Percentiles rank a stretch among this genome's conserved stretches.
These are phyloP conservation scores for Geodia barretti DNA, from an alignment of 37 sponge, comb jelly and placozoan species.

Conservation along the genomic window DNA sequence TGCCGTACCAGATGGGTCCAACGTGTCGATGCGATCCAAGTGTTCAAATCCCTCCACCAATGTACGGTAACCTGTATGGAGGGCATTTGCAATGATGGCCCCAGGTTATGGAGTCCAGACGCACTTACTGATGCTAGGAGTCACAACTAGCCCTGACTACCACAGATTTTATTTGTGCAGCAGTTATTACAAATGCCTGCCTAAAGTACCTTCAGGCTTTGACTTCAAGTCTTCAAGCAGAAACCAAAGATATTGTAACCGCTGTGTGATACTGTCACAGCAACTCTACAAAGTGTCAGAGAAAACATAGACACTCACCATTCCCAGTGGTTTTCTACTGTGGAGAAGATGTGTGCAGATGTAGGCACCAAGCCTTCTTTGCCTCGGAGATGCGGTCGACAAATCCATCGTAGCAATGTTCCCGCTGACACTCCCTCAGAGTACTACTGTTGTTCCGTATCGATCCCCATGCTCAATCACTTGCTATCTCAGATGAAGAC, in stretches of 20 bases:
- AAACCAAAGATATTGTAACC: slow-evolving; percentile 43
- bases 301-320: slow-evolving; percentile 27
- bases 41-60: slow-evolving; percentile 13
- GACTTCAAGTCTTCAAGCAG: slow-evolving; percentile 45
- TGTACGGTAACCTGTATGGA: slow-evolving; percentile 52
- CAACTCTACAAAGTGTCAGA: slow-evolving; percentile 27
- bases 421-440: slow-evolving; percentile 28
- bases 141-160: slow-evolving; percentile 24
- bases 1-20: slow-evolving; percentile 71
- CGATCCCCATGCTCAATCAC: slow-evolving; percentile 52
- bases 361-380: slow-evolving; percentile 30
- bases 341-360: slow-evolving; percentile 39
- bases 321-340: slow-evolving; percentile 33
- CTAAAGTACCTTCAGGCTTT: slow-evolving; percentile 40
- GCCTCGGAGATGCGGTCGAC: slow-evolving; percentile 47
- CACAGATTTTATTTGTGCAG: slow-evolving; percentile 38
- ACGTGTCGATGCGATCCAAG: slow-evolving; percentile 56
- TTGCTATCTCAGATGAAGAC: slow-evolving; percentile 34
- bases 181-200: slow-evolving; percentile 36
- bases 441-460: slow-evolving; percentile 30
- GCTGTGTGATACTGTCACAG: slow-evolving; percentile 25
- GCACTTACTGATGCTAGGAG: slow-evolving; percentile 53
- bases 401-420: slow-evolving; percentile 29
- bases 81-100: slow-evolving; percentile 31
- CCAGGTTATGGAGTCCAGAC: slow-evolving; percentile 27